Conservation (phyloP, 2,797 vertebrate species). For the Acanthurus leucopareius region DNA sequence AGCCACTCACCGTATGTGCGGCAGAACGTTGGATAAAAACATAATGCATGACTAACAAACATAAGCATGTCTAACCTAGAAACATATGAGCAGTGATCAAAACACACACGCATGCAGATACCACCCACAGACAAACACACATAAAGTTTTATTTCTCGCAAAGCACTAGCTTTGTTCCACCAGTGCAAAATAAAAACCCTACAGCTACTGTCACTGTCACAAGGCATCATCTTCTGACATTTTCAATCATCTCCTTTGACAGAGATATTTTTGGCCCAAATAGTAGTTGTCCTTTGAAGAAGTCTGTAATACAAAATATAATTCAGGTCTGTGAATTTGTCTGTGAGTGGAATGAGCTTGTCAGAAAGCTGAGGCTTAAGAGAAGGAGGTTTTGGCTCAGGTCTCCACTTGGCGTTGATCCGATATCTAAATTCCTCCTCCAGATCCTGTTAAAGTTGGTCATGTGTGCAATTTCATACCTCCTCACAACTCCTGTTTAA, state of each 20-base stretch:
- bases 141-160: constrained; percentile 33
- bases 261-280: constrained; percentile 72
- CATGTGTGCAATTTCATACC: constrained; percentile 36
- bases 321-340: constrained; percentile 58
- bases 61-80: constrained; percentile 10
- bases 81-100: constrained; percentile 38
- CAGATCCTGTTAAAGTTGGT: constrained; percentile 29
- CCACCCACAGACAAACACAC: constrained; percentile 31
- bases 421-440: constrained; percentile 47
- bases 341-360: constrained; percentile 68
- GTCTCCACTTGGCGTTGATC: constrained; percentile 54
- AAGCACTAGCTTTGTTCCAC: constrained; percentile 48
- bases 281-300: constrained; percentile 64
- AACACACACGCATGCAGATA: constrained; percentile 27
- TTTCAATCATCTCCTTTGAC: constrained; percentile 75
- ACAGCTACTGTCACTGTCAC: constrained; percentile 65
- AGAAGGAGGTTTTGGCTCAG: constrained; percentile 59
- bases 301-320: constrained; percentile 63
- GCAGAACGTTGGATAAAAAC: constrained; percentile 2
- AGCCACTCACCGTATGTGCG: background rate
- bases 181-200: constrained; percentile 47
- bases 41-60: constrained; percentile 11
- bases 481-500: constrained; percentile 12
- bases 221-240: constrained; percentile 62
- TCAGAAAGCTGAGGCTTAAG: constrained; percentile 52